Evolutionary conservation across 2,888 invertebrate species (phyloP).

Genomic region (Heliconius cydno): DNA sequence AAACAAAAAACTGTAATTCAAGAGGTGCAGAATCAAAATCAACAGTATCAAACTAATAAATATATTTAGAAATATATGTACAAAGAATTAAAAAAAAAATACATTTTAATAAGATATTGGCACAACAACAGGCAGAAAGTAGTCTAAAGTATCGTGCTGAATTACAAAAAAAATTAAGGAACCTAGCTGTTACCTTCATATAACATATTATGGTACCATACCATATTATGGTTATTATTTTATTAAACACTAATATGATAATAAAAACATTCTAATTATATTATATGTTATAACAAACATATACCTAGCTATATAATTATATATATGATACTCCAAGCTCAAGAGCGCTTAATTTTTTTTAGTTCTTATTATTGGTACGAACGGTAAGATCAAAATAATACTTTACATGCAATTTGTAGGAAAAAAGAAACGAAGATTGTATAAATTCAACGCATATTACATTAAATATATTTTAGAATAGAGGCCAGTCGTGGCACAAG

Average conservation of each 20-base stretch:
- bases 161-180: too few species aligned
- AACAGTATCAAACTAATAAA: too few species aligned
- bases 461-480: background rate
- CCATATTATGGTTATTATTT: background rate
- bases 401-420: background rate
- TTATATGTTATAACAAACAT: background rate
- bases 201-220: background rate
- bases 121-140: too few species aligned
- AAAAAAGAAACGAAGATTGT: constrained; percentile 5
- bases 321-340: background rate
- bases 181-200: too few species aligned
- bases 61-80: too few species aligned
- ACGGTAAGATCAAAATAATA: background rate
- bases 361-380: constrained; percentile 13
- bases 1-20: too few species aligned
- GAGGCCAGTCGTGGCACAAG: too few species aligned
- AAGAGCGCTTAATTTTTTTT: constrained; percentile 9
- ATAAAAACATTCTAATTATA: background rate
- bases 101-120: too few species aligned
- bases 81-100: too few species aligned
- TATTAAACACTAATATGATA: background rate
- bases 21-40: too few species aligned
- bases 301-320: background rate
- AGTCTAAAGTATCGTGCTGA: too few species aligned
- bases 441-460: background rate